Conservation (phyloP, 2,113 vertebrate species). For the Carassius gibelio region DNA sequence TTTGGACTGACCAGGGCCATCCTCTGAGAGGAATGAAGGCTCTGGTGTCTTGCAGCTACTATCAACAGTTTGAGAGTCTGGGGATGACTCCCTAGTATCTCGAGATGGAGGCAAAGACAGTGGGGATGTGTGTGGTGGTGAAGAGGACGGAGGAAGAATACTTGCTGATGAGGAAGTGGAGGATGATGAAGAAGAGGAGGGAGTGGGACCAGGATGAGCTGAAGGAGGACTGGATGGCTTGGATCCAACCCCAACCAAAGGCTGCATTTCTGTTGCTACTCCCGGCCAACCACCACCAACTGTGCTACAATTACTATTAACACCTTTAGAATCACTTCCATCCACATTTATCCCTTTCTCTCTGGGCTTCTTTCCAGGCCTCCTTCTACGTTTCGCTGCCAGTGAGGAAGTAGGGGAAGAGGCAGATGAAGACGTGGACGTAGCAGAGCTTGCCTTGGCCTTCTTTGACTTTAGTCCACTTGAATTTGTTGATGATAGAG, state of each 20-base stretch:
- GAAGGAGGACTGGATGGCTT: constrained; percentile 70
- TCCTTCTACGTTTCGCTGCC: constrained; percentile 71
- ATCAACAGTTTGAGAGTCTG: constrained; percentile 91
- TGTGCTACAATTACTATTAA: constrained; percentile 53
- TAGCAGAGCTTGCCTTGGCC: constrained; percentile 78
- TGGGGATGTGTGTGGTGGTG: constrained; percentile 74
- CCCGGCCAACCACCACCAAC: constrained; percentile 64
- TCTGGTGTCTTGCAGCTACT: constrained; percentile 92
- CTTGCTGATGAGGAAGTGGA: constrained; percentile 72
- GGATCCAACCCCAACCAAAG: constrained; percentile 51
- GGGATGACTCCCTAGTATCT: constrained; percentile 80
- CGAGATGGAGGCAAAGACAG: constrained; percentile 65
- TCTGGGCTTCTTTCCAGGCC: constrained; percentile 70
- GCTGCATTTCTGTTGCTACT: constrained; percentile 61
- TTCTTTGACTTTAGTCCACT: constrained; percentile 70
- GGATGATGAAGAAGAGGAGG: constrained; percentile 76
- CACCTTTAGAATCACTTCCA: constrained; percentile 40
- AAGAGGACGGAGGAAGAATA: constrained; percentile 74
- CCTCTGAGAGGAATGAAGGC: constrained; percentile 80
- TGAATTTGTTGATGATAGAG: constrained; percentile 58
- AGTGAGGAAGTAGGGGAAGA: constrained; percentile 75
- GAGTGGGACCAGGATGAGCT: constrained; percentile 69
- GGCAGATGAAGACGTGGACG: constrained; percentile 78
- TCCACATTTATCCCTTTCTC: constrained; percentile 61
- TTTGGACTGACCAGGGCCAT: constrained; percentile 67